These are phyloP conservation scores for Clarias pachynema DNA, from an alignment of 2,797 vertebrate species.

Conservation along the genomic window DNA sequence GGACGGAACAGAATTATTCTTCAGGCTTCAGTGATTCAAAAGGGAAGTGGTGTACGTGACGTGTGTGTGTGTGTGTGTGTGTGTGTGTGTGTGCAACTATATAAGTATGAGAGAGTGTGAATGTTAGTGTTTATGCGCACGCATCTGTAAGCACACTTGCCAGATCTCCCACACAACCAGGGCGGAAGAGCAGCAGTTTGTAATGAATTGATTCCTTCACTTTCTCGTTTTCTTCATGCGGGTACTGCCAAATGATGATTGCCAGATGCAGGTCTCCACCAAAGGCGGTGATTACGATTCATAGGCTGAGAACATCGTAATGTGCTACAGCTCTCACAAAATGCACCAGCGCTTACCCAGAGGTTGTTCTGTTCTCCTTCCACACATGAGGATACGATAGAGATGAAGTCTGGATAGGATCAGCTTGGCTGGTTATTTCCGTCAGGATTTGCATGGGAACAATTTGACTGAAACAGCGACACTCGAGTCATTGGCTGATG, in stretches of 20 bases:
- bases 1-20: conserved; percentile 53
- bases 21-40: conserved; percentile 48
- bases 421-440: background rate
- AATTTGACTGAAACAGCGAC: conserved; percentile 7
- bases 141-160: conserved; percentile 16
- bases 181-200: conserved; percentile 64
- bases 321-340: conserved; percentile 66
- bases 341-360: conserved; percentile 59
- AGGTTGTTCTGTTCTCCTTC: conserved; percentile 51
- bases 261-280: conserved; percentile 69
- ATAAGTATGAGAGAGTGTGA: conserved; percentile 30
- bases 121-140: conserved; percentile 29
- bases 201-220: conserved; percentile 78
- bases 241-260: conserved; percentile 71
- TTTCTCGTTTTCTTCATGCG: conserved; percentile 68
- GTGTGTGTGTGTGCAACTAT: conserved; percentile 32
- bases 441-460: conserved; percentile 17
- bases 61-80: conserved; percentile 34
- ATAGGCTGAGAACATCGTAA: conserved; percentile 51
- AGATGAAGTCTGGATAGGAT: conserved; percentile 37
- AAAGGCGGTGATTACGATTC: conserved; percentile 30
- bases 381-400: conserved; percentile 25
- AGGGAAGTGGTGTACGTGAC: conserved; percentile 15
- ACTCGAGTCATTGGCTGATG: background rate
- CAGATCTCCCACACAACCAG: conserved; percentile 57